Evolutionary conservation across 2,797 vertebrate genomes (phyloP), one percentile per base, ranked within the genome.

Genomic region (Pitangus sulphuratus): DNA sequence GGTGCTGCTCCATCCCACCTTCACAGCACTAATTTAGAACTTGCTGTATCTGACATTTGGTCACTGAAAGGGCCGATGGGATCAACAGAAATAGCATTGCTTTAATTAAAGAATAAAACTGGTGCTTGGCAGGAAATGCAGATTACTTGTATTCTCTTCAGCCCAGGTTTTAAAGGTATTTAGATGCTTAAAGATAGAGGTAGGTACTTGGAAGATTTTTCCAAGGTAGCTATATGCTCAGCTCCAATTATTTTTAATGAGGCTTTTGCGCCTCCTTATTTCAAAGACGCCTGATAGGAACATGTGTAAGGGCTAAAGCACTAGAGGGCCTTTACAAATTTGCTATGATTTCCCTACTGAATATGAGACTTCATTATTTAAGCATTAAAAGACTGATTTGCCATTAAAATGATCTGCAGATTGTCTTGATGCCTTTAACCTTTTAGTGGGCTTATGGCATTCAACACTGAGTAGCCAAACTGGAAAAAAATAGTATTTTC

Each of bases 81-180:
- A 88, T 91, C 72, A 78, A 88, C 53, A 88, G 54, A 91, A 95
- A 93, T 65, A 90, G 11, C 42, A 61, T 80, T 39, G 33, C 22
- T 88, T 90, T 57, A 91, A 87, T 91, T 90, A 69, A 92, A 92
- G 82, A 93, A 71, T 78, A 61, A 71, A 85, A 94, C 56, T 35
- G 17, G 30, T 35, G 4, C 37, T 88, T 87, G 53, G 31, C 53
- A 94, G 65, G 35, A 95, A 85, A 75, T 50, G 33, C 1, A 10
- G 70, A 84, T 62, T 15, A 58, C 28, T 87, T 42, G 8, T 65
- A 50, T 61, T 91, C 33, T 33, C 69, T 64, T 68, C n/a, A 81
- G 48, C 12, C 30, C n/a, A 51, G n/a, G 53, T 57, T 92, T 90
- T 58, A 88, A 61, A 83, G 11, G 18, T 74, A 51, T 47, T 74